Base-by-base conservation (phyloP, 2,888 invertebrate genomes). In the Phrixothrix hirtus region DNA sequence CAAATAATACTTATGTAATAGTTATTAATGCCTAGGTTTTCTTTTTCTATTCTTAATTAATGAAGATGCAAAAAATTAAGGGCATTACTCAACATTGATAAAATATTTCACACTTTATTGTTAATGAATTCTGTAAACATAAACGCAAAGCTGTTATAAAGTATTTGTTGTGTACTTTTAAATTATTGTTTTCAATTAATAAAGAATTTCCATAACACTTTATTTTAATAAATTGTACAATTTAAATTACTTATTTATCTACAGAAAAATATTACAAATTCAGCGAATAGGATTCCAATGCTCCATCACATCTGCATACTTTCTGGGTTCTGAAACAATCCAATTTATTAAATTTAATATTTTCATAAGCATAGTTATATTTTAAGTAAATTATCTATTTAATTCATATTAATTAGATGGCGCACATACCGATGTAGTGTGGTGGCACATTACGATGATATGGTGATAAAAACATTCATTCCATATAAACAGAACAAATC, bases 251-350 rank as follows among this genome's bases (percentile, higher is more conserved):
- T 29, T n/a, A 14, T n/a, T 13, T 34, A 34, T 34, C 14, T 13
- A 34, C 34, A 34, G 6, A 15, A 15, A 2, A 17, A 35, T 37
- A 21, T 21, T 21, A 21, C 3, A 47, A 34, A 64, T 76, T 81
- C n/a, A 87, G 73, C 88, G 86, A 62, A 87, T 77, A 57, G 88
- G 88, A 35, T 78, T 71, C 88, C 88, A 88, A 5, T 76, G 75
- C 58, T 83, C 80, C 25, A 88, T 67, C 26, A 86, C 73, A 7
- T 87, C 85, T 6, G 71, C 79, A 70, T 82, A 34, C 80, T 79
- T 59, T 81, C 86, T 87, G 76, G 3, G 7, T 21, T 5, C 3
- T 55, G 81, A 79, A 36, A 69, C 60, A 57, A 63, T 60, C 55
- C n/a, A n/a, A 60, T 52, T 34, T 15, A 44, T 26, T 45, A 31